Conservation (phyloP, 1,140 invertebrate genomes). For the Saccostrea glomerata region DNA sequence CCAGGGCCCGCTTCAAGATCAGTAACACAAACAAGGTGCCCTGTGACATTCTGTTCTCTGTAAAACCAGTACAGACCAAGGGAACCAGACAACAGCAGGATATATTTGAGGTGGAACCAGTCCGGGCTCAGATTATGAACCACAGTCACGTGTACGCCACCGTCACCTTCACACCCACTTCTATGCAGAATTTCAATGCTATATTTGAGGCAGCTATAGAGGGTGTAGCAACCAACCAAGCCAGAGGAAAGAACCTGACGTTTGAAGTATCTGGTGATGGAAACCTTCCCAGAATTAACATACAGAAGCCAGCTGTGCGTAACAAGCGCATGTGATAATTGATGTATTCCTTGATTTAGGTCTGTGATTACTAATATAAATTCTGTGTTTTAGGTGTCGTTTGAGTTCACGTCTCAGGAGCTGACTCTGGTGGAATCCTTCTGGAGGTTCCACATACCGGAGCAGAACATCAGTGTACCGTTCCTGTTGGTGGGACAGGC, state of each 20-base stretch:
- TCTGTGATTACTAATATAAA: too few species aligned
- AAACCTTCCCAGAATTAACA: slow-evolving; percentile 76
- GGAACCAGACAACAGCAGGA: slow-evolving; percentile 68
- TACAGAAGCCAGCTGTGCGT: slow-evolving; percentile 75
- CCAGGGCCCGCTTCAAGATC: slow-evolving; percentile 79
- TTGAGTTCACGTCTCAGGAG: slow-evolving; percentile 75
- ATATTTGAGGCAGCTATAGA: slow-evolving; percentile 78
- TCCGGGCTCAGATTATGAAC: slow-evolving; percentile 74
- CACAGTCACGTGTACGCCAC: slow-evolving; percentile 77
- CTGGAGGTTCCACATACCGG: slow-evolving; percentile 78
- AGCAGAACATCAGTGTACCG: slow-evolving; percentile 76
- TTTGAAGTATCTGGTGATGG: slow-evolving; percentile 79
- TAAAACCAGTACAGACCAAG: slow-evolving; percentile 68
- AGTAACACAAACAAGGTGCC: slow-evolving; percentile 78
- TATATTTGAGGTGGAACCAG: slow-evolving; percentile 78
- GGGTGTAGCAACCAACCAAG: slow-evolving; percentile 70
- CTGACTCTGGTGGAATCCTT: slow-evolving; percentile 77
- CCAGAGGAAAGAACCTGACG: slow-evolving; percentile 70
- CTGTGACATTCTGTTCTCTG: slow-evolving; percentile 75
- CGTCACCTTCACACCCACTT: slow-evolving; percentile 77
- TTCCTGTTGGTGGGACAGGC: slow-evolving; percentile 78
- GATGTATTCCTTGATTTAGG: too few species aligned
- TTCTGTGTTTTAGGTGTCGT: slow-evolving; percentile 70
- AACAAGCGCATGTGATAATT: too few species aligned
- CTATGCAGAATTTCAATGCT: slow-evolving; percentile 75